A percentile compares a stretch with the other conserved stretches of the same genome.
Evolutionary conservation across 2,888 invertebrate species (phyloP).

Genomic region (Drosophila neoperkinsi): DNA sequence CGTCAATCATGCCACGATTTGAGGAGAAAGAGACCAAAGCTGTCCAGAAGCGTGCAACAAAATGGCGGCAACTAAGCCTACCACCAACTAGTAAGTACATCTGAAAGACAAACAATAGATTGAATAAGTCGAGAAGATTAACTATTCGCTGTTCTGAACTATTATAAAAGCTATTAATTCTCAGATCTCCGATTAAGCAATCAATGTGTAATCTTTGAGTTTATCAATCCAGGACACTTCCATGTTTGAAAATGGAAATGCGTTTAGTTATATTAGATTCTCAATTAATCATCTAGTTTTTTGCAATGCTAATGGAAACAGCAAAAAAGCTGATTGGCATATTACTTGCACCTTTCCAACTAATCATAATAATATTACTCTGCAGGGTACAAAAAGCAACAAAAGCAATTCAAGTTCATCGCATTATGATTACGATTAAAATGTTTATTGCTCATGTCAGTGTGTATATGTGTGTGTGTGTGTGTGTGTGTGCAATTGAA

Average conservation of each 20-base stretch:
- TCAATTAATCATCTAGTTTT: background rate
- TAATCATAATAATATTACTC: background rate
- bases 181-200: background rate
- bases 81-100: slow-evolving; percentile 5
- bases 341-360: background rate
- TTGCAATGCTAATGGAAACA: background rate
- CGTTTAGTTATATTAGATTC: background rate
- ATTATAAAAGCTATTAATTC: background rate
- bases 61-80: slow-evolving; percentile 45
- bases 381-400: slow-evolving; percentile 21
- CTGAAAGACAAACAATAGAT: background rate
- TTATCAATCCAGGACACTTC: background rate
- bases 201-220: background rate
- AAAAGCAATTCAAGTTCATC: slow-evolving; percentile 14
- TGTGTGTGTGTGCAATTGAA: slow-evolving; percentile 51
- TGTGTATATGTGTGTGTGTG: background rate
- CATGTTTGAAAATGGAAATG: background rate
- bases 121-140: background rate
- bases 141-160: background rate
- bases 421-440: slow-evolving; percentile 35
- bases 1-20: slow-evolving; percentile 68
- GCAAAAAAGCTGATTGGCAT: background rate
- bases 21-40: slow-evolving; percentile 36
- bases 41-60: slow-evolving; percentile 32
- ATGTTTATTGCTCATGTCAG: slow-evolving; percentile 19